Percentiles rank a stretch among this genome's conserved stretches.
Evolutionary conservation across 2,888 invertebrate species (phyloP).

Genomic region (Selenia dentaria): DNA sequence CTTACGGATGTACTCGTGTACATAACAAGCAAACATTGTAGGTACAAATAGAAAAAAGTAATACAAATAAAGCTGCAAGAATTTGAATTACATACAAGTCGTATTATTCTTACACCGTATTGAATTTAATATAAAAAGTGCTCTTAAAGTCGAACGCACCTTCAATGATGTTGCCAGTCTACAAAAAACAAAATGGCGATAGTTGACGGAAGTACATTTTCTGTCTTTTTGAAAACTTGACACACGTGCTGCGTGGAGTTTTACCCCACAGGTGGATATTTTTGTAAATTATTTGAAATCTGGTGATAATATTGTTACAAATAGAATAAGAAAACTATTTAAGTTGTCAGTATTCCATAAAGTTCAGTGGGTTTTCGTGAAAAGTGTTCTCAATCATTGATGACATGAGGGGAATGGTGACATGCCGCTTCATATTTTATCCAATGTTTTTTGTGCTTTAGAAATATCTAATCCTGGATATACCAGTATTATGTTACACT

Average conservation of each 20-base stretch:
- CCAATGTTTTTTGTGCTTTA: too few species aligned
- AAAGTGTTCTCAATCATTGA: conserved; percentile 41
- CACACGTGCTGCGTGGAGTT: conserved; percentile 85
- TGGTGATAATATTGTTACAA: conserved; percentile 46
- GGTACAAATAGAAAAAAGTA: too few species aligned
- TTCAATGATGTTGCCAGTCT: conserved; percentile 44
- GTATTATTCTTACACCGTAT: too few species aligned
- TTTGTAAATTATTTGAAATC: conserved; percentile 50
- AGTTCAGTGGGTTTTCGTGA: conserved; percentile 51
- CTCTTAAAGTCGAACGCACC: too few species aligned
- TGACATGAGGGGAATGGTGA: conserved; percentile 38
- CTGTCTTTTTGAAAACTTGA: conserved; percentile 78
- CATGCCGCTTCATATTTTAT: conserved; percentile 54
- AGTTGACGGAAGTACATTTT: conserved; percentile 63
- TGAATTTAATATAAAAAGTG: too few species aligned
- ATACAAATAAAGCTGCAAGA: too few species aligned
- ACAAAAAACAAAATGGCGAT: conserved; percentile 61
- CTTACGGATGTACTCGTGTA: too few species aligned
- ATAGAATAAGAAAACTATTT: conserved; percentile 38
- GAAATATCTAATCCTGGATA: too few species aligned
- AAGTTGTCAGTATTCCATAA: conserved; percentile 51
- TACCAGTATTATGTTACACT: too few species aligned
- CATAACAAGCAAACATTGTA: too few species aligned
- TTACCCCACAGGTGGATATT: conserved; percentile 78
- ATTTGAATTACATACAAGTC: too few species aligned